These are phyloP conservation scores for Dromiciops gliroides DNA, from an alignment of 2,113 vertebrate genomes.

Conservation along the genomic window DNA sequence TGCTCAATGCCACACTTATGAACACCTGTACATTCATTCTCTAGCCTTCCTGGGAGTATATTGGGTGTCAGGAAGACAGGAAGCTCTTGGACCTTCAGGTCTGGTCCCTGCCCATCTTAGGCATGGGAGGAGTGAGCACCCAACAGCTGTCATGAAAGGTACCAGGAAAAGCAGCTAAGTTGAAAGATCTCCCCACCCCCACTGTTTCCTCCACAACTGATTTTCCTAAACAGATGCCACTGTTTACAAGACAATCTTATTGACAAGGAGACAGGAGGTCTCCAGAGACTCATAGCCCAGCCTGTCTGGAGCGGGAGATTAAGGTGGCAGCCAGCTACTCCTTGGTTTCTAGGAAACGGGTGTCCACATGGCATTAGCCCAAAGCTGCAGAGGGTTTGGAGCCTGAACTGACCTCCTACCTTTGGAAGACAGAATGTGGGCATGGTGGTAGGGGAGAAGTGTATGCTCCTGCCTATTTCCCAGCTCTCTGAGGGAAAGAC, in stretches of 20 bases:
- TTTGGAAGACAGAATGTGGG: neutral
- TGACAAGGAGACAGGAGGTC: neutral
- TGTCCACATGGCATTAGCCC: neutral
- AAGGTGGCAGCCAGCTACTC: neutral
- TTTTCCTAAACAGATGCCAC: slow-evolving; percentile 31
- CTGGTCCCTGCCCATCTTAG: neutral
- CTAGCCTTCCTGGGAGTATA: neutral
- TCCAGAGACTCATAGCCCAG: neutral
- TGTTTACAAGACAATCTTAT: slow-evolving; percentile 42
- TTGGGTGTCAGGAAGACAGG: neutral
- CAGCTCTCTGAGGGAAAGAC: neutral
- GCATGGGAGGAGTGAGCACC: neutral
- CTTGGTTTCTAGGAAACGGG: slow-evolving; percentile 33
- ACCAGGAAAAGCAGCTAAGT: slow-evolving; percentile 42
- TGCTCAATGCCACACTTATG: neutral
- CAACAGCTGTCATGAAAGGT: neutral
- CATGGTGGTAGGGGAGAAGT: neutral
- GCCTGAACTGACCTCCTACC: neutral
- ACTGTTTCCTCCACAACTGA: neutral
- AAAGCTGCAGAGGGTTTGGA: neutral
- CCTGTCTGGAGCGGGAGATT: neutral
- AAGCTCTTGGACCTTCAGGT: neutral
- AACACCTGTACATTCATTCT: neutral
- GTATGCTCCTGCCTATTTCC: neutral
- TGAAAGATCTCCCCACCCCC: neutral